Evolutionary conservation across 1,140 invertebrate genomes (phyloP).

Genomic region (Berghia stephanieae): DNA sequence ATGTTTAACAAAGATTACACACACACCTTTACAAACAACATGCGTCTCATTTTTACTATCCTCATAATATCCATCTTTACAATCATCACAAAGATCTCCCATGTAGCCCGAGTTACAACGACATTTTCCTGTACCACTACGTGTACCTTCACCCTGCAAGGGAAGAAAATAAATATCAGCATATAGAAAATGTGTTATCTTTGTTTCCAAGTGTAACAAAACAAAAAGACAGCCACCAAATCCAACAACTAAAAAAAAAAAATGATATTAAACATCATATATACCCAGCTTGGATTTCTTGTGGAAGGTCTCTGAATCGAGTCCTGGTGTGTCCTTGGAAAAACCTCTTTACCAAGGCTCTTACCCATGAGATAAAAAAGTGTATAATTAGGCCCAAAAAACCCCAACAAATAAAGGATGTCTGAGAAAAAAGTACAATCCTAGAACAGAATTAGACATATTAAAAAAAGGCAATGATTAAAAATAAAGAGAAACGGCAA

Average conservation of each 20-base stretch:
- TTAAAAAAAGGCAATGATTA: too few relatives aligned
- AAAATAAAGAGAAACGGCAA: too few relatives aligned
- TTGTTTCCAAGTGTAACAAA: background rate
- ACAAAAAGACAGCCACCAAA: background rate
- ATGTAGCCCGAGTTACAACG: slow-evolving; percentile 85
- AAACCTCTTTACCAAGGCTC: too few relatives aligned
- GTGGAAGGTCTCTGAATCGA: too few relatives aligned
- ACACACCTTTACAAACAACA: slow-evolving; percentile 75
- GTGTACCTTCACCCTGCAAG: slow-evolving; percentile 83
- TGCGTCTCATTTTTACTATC: slow-evolving; percentile 57
- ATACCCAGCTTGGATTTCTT: too few relatives aligned
- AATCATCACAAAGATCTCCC: slow-evolving; percentile 83
- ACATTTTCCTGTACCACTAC: slow-evolving; percentile 93
- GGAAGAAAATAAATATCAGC: slow-evolving; percentile 16
- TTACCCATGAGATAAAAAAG: too few relatives aligned
- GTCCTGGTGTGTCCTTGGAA: too few relatives aligned
- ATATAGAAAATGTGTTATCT: background rate
- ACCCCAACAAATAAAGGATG: too few relatives aligned
- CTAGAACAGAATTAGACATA: too few relatives aligned
- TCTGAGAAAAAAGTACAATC: too few relatives aligned
- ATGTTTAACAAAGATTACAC: too few relatives aligned
- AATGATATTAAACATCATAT: background rate
- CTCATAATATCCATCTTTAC: slow-evolving; percentile 78
- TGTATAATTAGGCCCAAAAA: too few relatives aligned
- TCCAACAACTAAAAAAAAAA: background rate